phyloP scores from a whole-genome alignment of 2,113 vertebrate genomes.

The Cisticola juncidis region DNA sequence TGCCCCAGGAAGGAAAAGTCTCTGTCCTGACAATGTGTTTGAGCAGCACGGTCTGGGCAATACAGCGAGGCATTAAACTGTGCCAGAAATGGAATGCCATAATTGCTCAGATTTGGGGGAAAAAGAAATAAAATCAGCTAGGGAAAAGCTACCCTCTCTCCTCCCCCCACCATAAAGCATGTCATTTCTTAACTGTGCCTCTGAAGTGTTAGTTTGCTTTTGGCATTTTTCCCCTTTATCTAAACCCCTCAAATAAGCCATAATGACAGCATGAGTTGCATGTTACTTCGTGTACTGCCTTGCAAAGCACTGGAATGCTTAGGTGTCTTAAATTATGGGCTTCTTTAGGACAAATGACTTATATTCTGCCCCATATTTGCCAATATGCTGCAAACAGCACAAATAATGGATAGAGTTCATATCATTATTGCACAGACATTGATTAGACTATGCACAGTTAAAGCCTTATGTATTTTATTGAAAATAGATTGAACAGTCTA shows the following conservation, averaged over 20 bases:
- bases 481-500: not conserved
- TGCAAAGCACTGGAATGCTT: not conserved
- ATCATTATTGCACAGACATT: not conserved
- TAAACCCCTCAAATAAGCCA: constrained; percentile 45
- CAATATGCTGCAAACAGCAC: not conserved
- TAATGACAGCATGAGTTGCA: constrained; percentile 44
- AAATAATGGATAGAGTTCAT: not conserved
- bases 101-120: not conserved
- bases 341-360: constrained; percentile 1
- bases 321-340: constrained; percentile 45
- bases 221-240: constrained; percentile 56
- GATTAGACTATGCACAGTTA: not conserved
- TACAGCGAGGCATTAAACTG: not conserved
- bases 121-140: not conserved
- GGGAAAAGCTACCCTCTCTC: not conserved
- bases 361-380: not conserved
- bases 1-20: not conserved
- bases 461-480: not conserved
- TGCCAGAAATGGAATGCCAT: not conserved
- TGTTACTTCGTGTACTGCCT: constrained; percentile 56
- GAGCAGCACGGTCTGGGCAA: not conserved
- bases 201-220: constrained; percentile 63
- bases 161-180: not conserved
- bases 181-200: constrained; percentile 34
- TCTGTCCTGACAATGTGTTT: not conserved